phyloP scores from a whole-genome alignment of 2,888 invertebrate species.

The Coremacera marginata region DNA sequence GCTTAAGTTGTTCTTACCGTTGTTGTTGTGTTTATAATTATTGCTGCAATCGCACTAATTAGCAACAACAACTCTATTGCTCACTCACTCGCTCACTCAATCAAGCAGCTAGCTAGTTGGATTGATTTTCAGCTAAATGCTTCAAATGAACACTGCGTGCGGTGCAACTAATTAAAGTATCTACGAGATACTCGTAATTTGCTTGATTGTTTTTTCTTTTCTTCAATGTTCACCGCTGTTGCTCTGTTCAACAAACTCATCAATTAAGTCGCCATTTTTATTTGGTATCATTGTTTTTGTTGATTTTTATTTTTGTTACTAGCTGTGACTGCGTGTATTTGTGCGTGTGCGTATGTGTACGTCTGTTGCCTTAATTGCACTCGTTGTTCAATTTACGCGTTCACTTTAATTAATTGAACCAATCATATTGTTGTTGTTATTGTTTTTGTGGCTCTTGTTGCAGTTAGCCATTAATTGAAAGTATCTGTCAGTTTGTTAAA shows the following conservation, averaged over 20 bases:
- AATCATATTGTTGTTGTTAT: slow-evolving; percentile 15
- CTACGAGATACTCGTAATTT: not conserved
- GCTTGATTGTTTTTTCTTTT: not conserved
- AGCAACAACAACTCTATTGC: slow-evolving; percentile 33
- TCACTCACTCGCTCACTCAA: slow-evolving; percentile 14
- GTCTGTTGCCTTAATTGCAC: slow-evolving; percentile 32
- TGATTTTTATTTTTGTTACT: slow-evolving; percentile 36
- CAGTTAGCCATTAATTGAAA: slow-evolving; percentile 22
- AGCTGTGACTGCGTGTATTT: slow-evolving; percentile 39
- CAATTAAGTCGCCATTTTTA: slow-evolving; percentile 26
- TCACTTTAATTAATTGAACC: slow-evolving; percentile 17
- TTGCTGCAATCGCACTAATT: not conserved
- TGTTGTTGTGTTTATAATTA: not conserved
- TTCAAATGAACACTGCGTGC: not conserved
- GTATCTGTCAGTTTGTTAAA: slow-evolving; percentile 1
- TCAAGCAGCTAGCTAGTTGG: not conserved
- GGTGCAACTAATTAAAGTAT: slow-evolving; percentile 13
- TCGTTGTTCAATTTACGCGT: slow-evolving; percentile 36
- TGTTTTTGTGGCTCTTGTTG: not conserved
- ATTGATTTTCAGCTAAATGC: slow-evolving; percentile 2
- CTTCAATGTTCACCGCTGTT: not conserved
- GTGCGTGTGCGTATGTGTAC: slow-evolving; percentile 14
- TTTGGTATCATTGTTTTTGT: not conserved
- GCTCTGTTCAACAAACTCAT: not conserved
- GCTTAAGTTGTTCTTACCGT: not conserved